A percentile compares a stretch with the other conserved stretches of the same genome.
phyloP scores from a whole-genome alignment of 2,888 invertebrate species.

The Bedellia somnulentella region DNA sequence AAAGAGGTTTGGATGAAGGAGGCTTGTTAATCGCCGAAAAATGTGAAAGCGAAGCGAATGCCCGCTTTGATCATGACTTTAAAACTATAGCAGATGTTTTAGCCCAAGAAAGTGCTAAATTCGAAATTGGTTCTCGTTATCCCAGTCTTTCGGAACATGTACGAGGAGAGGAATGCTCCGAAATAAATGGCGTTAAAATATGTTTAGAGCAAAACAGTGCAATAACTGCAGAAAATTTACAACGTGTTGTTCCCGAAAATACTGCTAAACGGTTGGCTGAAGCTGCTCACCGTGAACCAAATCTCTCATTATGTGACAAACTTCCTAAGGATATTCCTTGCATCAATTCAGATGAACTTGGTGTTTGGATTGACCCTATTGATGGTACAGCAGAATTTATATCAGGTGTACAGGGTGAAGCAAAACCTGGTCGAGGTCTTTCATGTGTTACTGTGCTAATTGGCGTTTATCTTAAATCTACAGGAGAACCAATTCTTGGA shows the following conservation, averaged over 20 bases:
- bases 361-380: slow-evolving; percentile 96
- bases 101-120: slow-evolving; percentile 76
- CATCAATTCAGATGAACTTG: slow-evolving; percentile 48
- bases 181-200: slow-evolving; percentile 47
- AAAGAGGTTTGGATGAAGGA: slow-evolving; percentile 67
- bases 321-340: slow-evolving; percentile 48
- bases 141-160: slow-evolving; percentile 27
- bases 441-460: slow-evolving; percentile 89
- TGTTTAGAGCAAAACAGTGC: slow-evolving; percentile 61
- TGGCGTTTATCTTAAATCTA: slow-evolving; percentile 74
- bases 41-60: slow-evolving; percentile 74
- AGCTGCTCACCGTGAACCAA: slow-evolving; percentile 71
- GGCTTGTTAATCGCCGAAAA: slow-evolving; percentile 83
- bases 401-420: slow-evolving; percentile 65
- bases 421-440: slow-evolving; percentile 68
- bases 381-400: slow-evolving; percentile 96
- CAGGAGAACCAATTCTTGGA: slow-evolving; percentile 79
- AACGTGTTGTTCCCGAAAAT: slow-evolving; percentile 66
- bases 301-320: slow-evolving; percentile 15
- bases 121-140: slow-evolving; percentile 23
- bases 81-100: slow-evolving; percentile 94
- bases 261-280: slow-evolving; percentile 74
- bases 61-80: slow-evolving; percentile 85
- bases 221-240: slow-evolving; percentile 69
- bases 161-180: slow-evolving; percentile 45